These are phyloP conservation scores for Semibalanus balanoides DNA, from an alignment of 1,140 invertebrate genomes.

Conservation along the genomic window DNA sequence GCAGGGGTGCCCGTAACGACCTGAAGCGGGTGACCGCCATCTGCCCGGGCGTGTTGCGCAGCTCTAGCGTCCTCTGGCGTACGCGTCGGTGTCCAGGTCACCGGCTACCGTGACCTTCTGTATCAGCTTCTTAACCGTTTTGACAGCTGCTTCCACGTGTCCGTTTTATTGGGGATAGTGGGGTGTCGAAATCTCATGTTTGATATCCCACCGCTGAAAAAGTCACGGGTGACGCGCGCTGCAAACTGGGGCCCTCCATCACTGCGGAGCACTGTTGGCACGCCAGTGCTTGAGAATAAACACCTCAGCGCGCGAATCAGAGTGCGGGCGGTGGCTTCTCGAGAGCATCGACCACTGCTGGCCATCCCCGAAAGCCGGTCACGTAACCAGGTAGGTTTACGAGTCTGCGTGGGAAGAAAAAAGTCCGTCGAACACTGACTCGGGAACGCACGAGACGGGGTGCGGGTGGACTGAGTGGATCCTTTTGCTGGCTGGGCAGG, in stretches of 20 bases:
- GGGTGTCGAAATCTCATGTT: not conserved
- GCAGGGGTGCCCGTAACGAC: constrained; percentile 4
- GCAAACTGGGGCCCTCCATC: not conserved
- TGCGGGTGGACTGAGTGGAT: not conserved
- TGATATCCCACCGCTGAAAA: constrained; percentile 10
- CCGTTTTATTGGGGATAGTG: constrained; percentile 15
- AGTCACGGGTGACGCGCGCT: not conserved
- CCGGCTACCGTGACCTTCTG: not conserved
- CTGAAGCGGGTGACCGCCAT: not conserved
- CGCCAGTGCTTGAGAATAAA: not conserved
- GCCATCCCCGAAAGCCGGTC: no score
- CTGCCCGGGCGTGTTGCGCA: not conserved
- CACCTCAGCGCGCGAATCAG: not conserved
- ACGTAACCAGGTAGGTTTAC: no score
- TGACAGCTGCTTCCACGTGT: constrained; percentile 9
- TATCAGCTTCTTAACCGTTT: constrained; percentile 13
- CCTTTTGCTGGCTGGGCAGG: constrained; percentile 4
- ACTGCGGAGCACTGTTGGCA: not conserved
- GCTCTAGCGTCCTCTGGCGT: constrained; percentile 7
- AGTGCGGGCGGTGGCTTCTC: not conserved
- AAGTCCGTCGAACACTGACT: no score
- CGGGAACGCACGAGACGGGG: not conserved
- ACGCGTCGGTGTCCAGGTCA: constrained; percentile 8
- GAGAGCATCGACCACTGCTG: not conserved
- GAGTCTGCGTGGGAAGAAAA: no score